Evolutionary conservation across 2,888 invertebrate species (phyloP), one percentile per base, ranked within the genome.

Genomic region (Drosophila vallismaia): DNA sequence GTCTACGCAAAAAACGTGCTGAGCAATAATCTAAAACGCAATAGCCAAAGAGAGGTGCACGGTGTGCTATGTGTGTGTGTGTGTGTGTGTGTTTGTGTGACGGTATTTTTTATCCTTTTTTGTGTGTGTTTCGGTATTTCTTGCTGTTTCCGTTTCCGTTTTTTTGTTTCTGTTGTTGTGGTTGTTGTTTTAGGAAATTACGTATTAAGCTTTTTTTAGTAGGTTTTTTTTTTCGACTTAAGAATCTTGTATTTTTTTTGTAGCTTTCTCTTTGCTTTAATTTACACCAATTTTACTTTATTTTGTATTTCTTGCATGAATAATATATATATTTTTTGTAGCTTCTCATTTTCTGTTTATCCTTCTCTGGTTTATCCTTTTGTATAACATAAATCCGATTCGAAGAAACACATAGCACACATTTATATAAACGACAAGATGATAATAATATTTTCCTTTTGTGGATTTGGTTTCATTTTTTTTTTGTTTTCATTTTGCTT

Each of bases 1-100:
- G 59, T 55, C 76, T 85, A 70, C 70, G 53, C 55, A 67, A 82
- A 76, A 79, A 82, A 85, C 76, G 86, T 78, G 81, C 78, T 53
- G 68, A 77, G 76, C 67, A 81, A 78, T 67, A 73, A 63, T 78
- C 60, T 76, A 66, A 54, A 77, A 77, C 73, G 74, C 60, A 77
- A 69, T 68, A 67, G 56, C 52, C 46, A 69, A 75, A 72, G 57
- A 59, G 49, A 46, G 67, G 80, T 83, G 79, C 84, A 38, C 33
- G 24, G 50, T 44, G 14, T 51, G 8, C 7, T 50, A 19, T 2
- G 31, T 31, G 24, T 58, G 74, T 79, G 74, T 82, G 66, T 31
- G 26, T 33, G 26, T 33, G 46, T 59, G 24, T 44, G 29, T 28
- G 36, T 48, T 14, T 52, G 38, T 53, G 38, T 45, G 12, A 19